phyloP scores from a whole-genome alignment of 2,888 invertebrate genomes.

The Clanis bilineata region DNA sequence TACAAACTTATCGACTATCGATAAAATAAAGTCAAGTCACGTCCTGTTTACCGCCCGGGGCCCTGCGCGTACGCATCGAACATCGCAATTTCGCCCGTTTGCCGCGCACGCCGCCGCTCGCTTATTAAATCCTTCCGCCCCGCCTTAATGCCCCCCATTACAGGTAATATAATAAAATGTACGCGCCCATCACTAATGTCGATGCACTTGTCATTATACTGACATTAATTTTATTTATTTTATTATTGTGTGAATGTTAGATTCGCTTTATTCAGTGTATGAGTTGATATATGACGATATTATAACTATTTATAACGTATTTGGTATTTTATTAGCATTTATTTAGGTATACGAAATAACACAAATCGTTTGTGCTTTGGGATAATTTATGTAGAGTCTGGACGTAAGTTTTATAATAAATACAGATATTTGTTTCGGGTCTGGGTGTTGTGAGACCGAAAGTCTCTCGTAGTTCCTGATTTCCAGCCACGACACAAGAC shows the following conservation, averaged over 20 bases:
- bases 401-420: too few relatives aligned
- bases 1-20: slow-evolving; percentile 17
- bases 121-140: slow-evolving; percentile 77
- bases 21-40: slow-evolving; percentile 26
- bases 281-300: not conserved
- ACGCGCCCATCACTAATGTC: slow-evolving; percentile 25
- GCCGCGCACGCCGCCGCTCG: slow-evolving; percentile 63
- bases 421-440: too few relatives aligned
- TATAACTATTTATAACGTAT: not conserved
- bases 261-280: not conserved
- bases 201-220: slow-evolving; percentile 49
- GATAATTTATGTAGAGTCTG: too few relatives aligned
- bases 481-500: too few relatives aligned
- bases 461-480: too few relatives aligned
- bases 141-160: slow-evolving; percentile 78
- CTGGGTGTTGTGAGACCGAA: too few relatives aligned
- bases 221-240: slow-evolving; percentile 43
- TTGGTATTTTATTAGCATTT: not conserved
- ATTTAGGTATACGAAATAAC: not conserved
- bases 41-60: slow-evolving; percentile 53
- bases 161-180: slow-evolving; percentile 74
- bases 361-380: too few relatives aligned
- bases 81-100: slow-evolving; percentile 59
- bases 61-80: slow-evolving; percentile 59
- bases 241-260: not conserved